These are phyloP conservation scores for Podiceps cristatus DNA, from an alignment of 2,113 vertebrate species.

Conservation along the genomic window DNA sequence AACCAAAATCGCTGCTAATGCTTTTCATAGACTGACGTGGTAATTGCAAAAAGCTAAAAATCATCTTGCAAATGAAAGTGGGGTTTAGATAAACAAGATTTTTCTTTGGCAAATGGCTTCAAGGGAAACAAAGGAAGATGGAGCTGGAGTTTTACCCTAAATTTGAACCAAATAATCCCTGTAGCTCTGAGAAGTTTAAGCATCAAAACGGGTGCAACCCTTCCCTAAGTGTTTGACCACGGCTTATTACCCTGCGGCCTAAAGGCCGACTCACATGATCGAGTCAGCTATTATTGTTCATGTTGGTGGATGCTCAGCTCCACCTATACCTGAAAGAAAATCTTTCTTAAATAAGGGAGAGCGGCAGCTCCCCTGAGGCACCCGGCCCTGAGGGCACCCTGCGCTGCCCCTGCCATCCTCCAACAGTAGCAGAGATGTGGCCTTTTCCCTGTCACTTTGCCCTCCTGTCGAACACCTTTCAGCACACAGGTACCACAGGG, in stretches of 20 bases:
- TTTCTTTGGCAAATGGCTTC: not conserved
- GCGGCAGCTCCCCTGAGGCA: fast-evolving
- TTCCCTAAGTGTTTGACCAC: not conserved
- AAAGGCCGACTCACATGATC: not conserved
- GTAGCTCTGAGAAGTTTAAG: not conserved
- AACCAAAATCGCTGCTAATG: not conserved
- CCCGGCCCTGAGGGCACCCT: not conserved
- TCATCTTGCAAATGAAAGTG: not conserved
- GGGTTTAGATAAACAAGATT: not conserved
- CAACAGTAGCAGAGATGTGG: not conserved
- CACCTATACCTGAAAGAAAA: not conserved
- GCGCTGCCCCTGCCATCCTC: fast-evolving
- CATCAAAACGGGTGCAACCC: not conserved
- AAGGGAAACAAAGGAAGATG: not conserved
- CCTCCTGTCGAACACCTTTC: fast-evolving
- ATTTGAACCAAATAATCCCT: not conserved
- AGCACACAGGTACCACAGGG: not conserved
- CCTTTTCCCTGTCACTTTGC: not conserved
- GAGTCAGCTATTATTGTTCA: not conserved
- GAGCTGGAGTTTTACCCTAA: not conserved
- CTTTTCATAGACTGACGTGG: not conserved
- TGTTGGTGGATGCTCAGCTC: not conserved
- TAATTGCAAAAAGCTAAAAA: not conserved
- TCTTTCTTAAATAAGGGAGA: not conserved
- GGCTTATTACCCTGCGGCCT: not conserved